phyloP scores from a whole-genome alignment of 1,140 invertebrate species.

The Calliopsis andreniformis region DNA sequence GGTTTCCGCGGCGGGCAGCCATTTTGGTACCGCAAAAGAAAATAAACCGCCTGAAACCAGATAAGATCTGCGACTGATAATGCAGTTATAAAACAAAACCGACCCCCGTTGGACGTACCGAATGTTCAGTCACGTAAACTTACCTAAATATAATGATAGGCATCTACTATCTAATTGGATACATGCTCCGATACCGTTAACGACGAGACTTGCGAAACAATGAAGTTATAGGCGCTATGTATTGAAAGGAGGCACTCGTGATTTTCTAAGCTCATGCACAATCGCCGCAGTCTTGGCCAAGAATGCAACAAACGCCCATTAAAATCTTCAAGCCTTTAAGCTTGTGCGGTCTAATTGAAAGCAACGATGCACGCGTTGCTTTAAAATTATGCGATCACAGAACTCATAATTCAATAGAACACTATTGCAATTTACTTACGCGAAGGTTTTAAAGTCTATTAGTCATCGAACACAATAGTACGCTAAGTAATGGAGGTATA shows the following conservation, averaged over 20 bases:
- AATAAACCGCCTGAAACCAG: slow-evolving; percentile 41
- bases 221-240: slow-evolving; percentile 7
- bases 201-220: background rate
- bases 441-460: slow-evolving; percentile 45
- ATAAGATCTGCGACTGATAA: slow-evolving; percentile 46
- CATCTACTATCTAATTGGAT: slow-evolving; percentile 5
- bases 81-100: slow-evolving; percentile 19
- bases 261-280: background rate
- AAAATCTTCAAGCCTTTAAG: background rate
- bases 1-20: slow-evolving; percentile 53
- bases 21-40: slow-evolving; percentile 59
- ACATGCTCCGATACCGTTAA: slow-evolving; percentile 2
- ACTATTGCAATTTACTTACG: background rate
- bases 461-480: slow-evolving; percentile 55
- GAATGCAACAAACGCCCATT: background rate
- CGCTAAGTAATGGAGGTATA: slow-evolving; percentile 36
- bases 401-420: slow-evolving; percentile 9
- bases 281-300: background rate
- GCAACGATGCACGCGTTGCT: slow-evolving; percentile 7
- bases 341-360: background rate
- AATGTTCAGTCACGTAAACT: slow-evolving; percentile 23
- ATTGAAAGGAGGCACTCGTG: background rate
- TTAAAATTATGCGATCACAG: background rate
- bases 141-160: background rate
- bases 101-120: background rate